These are phyloP conservation scores for Panorpa germanica DNA, from an alignment of 2,888 invertebrate species.

Conservation along the genomic window DNA sequence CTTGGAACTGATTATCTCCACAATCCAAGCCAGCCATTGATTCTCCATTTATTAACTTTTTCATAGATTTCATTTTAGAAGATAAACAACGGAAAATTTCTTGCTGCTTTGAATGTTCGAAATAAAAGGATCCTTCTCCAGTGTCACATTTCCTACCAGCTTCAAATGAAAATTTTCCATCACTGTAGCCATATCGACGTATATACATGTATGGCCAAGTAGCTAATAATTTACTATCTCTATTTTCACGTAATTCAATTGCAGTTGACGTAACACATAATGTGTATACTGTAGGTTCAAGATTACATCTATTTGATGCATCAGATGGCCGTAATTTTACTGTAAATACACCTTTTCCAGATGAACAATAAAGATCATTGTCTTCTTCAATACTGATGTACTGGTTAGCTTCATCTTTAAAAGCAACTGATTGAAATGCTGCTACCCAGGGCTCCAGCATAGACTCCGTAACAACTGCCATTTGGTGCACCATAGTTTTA, in stretches of 20 bases:
- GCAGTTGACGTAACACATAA: constrained; percentile 56
- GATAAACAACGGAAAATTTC: constrained; percentile 68
- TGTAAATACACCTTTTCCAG: constrained; percentile 63
- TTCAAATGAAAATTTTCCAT: constrained; percentile 74
- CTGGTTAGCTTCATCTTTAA: constrained; percentile 39
- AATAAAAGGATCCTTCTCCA: constrained; percentile 64
- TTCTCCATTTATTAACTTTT: constrained; percentile 57
- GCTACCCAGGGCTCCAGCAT: constrained; percentile 61
- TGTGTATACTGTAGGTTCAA: constrained; percentile 51
- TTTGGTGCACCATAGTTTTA: constrained; percentile 45
- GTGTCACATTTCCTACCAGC: constrained; percentile 74
- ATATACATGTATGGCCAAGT: constrained; percentile 77
- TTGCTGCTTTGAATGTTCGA: constrained; percentile 65
- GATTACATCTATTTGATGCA: constrained; percentile 55
- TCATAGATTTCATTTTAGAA: constrained; percentile 74
- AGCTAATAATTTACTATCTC: constrained; percentile 42
- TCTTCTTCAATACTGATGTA: constrained; percentile 50
- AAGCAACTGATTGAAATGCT: constrained; percentile 64
- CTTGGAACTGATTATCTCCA: constrained; percentile 56
- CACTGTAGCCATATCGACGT: constrained; percentile 66
- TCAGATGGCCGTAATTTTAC: constrained; percentile 62
- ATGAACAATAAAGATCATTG: constrained; percentile 74
- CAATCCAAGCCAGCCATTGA: constrained; percentile 42
- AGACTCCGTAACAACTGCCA: constrained; percentile 38
- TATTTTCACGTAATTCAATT: constrained; percentile 49